Evolutionary conservation across 35 echinoderm and acorn worm species (phyloP).

Genomic region (Patiria miniata): DNA sequence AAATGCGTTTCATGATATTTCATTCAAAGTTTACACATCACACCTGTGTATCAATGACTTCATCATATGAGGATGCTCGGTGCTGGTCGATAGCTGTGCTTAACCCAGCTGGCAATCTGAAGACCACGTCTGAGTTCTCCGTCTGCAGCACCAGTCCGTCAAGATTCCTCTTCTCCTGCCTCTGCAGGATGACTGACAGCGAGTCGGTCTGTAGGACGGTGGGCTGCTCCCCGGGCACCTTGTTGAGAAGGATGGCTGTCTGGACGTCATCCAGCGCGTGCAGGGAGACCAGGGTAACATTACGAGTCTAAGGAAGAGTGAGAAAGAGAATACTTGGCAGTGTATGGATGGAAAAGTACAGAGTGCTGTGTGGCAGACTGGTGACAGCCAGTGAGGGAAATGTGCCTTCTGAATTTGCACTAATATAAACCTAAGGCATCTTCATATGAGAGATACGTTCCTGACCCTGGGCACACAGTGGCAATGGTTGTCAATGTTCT

Average conservation of each 20-base stretch:
- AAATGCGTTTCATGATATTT: too few relatives aligned
- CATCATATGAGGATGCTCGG: constrained; percentile 31
- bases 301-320: constrained; percentile 55
- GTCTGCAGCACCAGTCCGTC: constrained; percentile 42
- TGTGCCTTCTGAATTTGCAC: too few relatives aligned
- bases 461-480: too few relatives aligned
- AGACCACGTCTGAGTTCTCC: constrained; percentile 26
- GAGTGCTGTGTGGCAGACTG: too few relatives aligned
- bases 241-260: constrained; percentile 66
- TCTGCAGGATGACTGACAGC: constrained; percentile 54
- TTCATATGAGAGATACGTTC: too few relatives aligned
- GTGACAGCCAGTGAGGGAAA: too few relatives aligned
- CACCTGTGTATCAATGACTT: constrained; percentile 72
- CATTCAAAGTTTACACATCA: too few relatives aligned
- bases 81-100: constrained; percentile 16
- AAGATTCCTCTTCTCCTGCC: constrained; percentile 78
- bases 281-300: constrained; percentile 67
- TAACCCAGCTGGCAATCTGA: constrained; percentile 60
- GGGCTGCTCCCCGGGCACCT: constrained; percentile 72
- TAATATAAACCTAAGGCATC: too few relatives aligned
- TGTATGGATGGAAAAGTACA: too few relatives aligned
- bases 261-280: constrained; percentile 64
- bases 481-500: too few relatives aligned
- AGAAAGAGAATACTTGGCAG: neutral
- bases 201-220: constrained; percentile 52